Base-by-base conservation (phyloP, 2,113 vertebrate genomes). In the Onychostruthus taczanowskii region DNA sequence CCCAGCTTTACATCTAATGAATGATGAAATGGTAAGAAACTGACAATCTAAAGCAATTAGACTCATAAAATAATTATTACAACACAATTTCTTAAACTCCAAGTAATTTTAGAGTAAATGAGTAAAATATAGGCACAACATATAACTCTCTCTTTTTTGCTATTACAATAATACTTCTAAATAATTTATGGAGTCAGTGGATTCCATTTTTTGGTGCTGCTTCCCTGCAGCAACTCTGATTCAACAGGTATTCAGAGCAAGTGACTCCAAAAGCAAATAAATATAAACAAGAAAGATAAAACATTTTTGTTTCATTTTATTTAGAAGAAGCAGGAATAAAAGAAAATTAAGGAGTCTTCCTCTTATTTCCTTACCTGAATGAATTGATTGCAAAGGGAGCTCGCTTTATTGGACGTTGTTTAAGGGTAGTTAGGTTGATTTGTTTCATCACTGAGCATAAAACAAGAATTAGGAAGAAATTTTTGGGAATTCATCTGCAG, bases 361-460 rank as follows among this genome's bases (percentile, higher is more conserved):
- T 87, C 82, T 78, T 72, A 92, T 80, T 91, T 59, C 33, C 96
- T 97, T 97, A 99, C 99, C 99, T 99, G 98, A 99, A 99, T 90
- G 99, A 98, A 92, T 98, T 99, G 76, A 98, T 97, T 79, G 99
- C 99, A 96, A 99, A 99, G 21, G 99, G 98, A 76, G 99, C 99
- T 93, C 99, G 98, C 92, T 99, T 99, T 92, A 99, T 98, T 52
- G 98, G 98, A 76, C 99, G 98, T 92, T 99, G 98, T 83, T 98
- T 99, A 67, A 99, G 99, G 11, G 99, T 99, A 30, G 97, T 99
- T 53, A 99, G 95, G 77, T 99, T 99, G 95, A 98, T 98, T 97
- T 99, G 99, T 84, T 98, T 99, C 99, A 99, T 99, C 73, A 95
- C 99, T 99, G 97, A 75, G 78, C 26, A 96, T 49, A 96, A 97